Percentiles rank a stretch among this genome's conserved stretches.
Conservation (phyloP, 2,113 vertebrate genomes). For the Lepus europaeus region DNA sequence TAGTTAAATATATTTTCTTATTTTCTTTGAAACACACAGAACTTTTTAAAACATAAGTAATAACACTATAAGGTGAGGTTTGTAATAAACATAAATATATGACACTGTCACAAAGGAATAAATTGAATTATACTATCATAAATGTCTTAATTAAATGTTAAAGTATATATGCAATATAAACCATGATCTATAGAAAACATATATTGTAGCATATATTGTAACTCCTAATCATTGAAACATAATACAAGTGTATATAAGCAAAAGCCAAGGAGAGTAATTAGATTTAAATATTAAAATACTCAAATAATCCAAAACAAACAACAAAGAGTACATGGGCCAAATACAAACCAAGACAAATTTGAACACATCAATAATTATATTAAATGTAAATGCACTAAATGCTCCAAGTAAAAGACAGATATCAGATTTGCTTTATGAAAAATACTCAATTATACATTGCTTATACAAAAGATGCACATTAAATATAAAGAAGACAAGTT, state of each 20-base stretch:
- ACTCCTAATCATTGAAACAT: conserved; percentile 5
- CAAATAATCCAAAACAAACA: not conserved
- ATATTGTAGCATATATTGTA: not conserved
- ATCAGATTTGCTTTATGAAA: not conserved
- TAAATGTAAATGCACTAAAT: conserved; percentile 12
- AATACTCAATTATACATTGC: not conserved
- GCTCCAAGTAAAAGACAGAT: not conserved
- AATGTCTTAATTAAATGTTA: not conserved
- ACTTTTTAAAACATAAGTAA: conserved; percentile 30
- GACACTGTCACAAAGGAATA: not conserved
- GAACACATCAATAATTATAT: not conserved
- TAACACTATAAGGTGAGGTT: not conserved
- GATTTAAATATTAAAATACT: not conserved
- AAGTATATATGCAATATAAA: not conserved
- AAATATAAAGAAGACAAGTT: not conserved
- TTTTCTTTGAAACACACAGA: conserved; percentile 9
- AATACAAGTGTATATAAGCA: not conserved
- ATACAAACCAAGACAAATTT: conserved; percentile 27
- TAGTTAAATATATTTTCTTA: not conserved
- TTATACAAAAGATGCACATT: not conserved
- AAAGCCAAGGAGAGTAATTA: not conserved
- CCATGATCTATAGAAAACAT: not conserved
- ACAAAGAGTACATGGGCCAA: not conserved
- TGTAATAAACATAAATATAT: not conserved
- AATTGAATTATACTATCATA: not conserved